phyloP scores from a whole-genome alignment of 2,888 invertebrate genomes.

The Neelides folsomi region DNA sequence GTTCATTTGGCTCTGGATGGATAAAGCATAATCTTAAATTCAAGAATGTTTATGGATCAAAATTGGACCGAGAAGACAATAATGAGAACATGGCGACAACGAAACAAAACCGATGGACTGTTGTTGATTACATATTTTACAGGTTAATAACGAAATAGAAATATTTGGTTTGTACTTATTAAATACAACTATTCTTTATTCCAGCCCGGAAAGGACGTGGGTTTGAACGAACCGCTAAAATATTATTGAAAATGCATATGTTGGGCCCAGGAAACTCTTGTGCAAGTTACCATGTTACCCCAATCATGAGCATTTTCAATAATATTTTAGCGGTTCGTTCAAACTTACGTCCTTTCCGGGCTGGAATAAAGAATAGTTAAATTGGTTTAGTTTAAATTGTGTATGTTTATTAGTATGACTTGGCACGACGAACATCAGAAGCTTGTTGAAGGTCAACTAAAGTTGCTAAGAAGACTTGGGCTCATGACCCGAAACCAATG shows the following conservation, averaged over 20 bases:
- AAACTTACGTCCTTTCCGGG: too few species aligned
- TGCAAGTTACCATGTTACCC: too few species aligned
- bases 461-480: slow-evolving; percentile 49
- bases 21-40: slow-evolving; percentile 55
- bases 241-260: slow-evolving; percentile 1
- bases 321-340: too few species aligned
- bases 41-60: slow-evolving; percentile 53
- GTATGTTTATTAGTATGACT: slow-evolving; percentile 21
- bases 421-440: slow-evolving; percentile 24
- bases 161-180: not conserved
- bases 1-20: slow-evolving; percentile 47
- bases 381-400: not conserved
- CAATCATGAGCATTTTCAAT: too few species aligned
- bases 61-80: slow-evolving; percentile 35
- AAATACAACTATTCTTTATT: slow-evolving; percentile 18
- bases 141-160: slow-evolving; percentile 40
- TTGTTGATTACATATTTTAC: slow-evolving; percentile 86
- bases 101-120: slow-evolving; percentile 58
- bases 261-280: too few species aligned
- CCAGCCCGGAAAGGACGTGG: too few species aligned
- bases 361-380: too few species aligned
- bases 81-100: slow-evolving; percentile 55
- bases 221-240: too few species aligned
- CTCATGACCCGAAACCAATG: slow-evolving; percentile 55
- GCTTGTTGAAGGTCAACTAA: slow-evolving; percentile 42